Base-by-base conservation (phyloP, 2,113 vertebrate genomes). In the Oreochromis niloticus region DNA sequence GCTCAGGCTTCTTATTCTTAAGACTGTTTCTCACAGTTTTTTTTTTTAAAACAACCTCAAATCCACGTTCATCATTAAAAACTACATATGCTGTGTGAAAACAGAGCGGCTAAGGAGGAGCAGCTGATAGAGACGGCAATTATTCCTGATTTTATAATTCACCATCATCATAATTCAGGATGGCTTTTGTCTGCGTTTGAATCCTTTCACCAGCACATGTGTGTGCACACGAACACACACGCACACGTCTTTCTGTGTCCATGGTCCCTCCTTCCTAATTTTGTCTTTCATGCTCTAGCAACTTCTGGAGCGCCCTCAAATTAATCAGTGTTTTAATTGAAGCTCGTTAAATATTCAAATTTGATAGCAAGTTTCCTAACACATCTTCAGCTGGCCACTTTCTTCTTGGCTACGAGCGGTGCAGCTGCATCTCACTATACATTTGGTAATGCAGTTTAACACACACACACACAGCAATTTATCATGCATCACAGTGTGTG, bases 291-390 rank as follows among this genome's bases (percentile, higher is more conserved):
- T 92, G 94, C 91, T 90, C 88, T 46, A 81, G 86, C 81, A 93
- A 93, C 91, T 94, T 93, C 84, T 91, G 87, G 83, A 92, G 92
- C 82, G 79, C 87, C 56, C 85, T 93, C 85, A 94, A 94, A 94
- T 95, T 90, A 96, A 96, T 95, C 91, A 94, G 85, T 19, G 50
- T 88, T 94, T 96, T 94, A 94, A 95, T 94, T 84, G 90, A 93
- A 90, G 82, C 92, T 90, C 41, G 80, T 93, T 89, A 93, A 88
- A 95, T 93, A 93, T 95, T 95, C 87, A 94, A 83, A 93, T 94
- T 93, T 84, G 91, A 87, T 73, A 85, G 87, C 22, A 86, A 88
- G 88, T 89, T 92, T 86, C 85, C 90, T 48, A 87, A 89, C 89
- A 88, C 90, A 88, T 92, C 85, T 84, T 82, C 27, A 50, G 73